A percentile compares a stretch with the other conserved stretches of the same genome.
Conservation (phyloP, 1,140 invertebrate genomes). For the Leptoteleia sp. region DNA sequence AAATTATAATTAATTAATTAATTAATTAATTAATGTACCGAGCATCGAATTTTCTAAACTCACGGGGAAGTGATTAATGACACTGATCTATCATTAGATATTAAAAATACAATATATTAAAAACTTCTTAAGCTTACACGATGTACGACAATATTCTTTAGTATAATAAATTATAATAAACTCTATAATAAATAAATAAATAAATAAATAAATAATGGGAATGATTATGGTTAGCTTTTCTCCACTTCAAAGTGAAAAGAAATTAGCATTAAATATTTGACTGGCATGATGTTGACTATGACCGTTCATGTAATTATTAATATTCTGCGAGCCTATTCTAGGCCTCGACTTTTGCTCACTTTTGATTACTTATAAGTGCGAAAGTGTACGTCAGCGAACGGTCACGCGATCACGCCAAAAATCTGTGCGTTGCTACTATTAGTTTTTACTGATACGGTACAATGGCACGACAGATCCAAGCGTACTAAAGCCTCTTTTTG, state of each 20-base stretch:
- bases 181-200: slow-evolving; percentile 49
- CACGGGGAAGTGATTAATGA: background rate
- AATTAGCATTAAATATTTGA: background rate
- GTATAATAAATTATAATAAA: slow-evolving; percentile 43
- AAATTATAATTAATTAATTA: slow-evolving; percentile 10
- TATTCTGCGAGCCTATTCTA: slow-evolving; percentile 4
- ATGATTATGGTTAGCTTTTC: background rate
- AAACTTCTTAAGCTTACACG: slow-evolving; percentile 40
- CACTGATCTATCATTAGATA: slow-evolving; percentile 15
- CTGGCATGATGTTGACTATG: background rate
- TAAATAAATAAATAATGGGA: slow-evolving; percentile 48
- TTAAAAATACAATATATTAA: slow-evolving; percentile 42
- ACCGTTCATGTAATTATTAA: background rate
- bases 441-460: no score
- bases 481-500: no score
- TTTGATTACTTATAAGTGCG: no score
- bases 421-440: no score
- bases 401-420: background rate
- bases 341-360: no score
- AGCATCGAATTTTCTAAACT: background rate
- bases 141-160: slow-evolving; percentile 31
- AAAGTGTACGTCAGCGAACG: background rate
- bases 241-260: background rate
- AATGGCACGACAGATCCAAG: no score
- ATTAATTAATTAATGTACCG: slow-evolving; percentile 17